A percentile compares a stretch with the other conserved stretches of the same genome.
phyloP scores from a whole-genome alignment of 2,888 invertebrate species.

The Fragum fragum region DNA sequence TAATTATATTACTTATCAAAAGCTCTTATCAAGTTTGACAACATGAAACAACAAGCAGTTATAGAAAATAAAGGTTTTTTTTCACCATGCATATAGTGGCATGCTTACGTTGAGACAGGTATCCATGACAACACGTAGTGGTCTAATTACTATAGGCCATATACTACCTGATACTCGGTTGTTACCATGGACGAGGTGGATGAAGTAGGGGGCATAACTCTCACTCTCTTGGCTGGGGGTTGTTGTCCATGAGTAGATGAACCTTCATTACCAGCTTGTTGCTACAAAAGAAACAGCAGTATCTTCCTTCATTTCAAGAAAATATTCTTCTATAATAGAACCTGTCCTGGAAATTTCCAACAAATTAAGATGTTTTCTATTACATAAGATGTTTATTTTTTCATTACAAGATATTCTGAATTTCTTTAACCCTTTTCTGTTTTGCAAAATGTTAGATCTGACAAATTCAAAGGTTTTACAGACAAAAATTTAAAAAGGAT shows the following conservation, averaged over 20 bases:
- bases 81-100: background rate
- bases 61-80: background rate
- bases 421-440: too few species aligned
- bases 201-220: conserved; percentile 83
- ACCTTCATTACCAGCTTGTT: conserved; percentile 75
- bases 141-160: conserved; percentile 50
- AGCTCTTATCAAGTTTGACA: too few species aligned
- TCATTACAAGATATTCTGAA: too few species aligned
- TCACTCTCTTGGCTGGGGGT: conserved; percentile 84
- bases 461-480: too few species aligned
- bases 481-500: too few species aligned
- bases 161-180: conserved; percentile 81
- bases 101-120: background rate
- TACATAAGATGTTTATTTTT: too few species aligned
- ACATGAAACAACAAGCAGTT: background rate
- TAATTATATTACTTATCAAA: too few species aligned
- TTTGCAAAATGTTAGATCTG: too few species aligned
- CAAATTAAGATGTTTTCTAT: too few species aligned
- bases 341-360: too few species aligned
- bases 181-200: conserved; percentile 82
- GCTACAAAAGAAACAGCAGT: conserved; percentile 14
- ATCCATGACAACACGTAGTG: conserved; percentile 29
- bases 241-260: conserved; percentile 85
- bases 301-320: too few species aligned
- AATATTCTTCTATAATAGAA: too few species aligned